Evolutionary conservation across 2,797 vertebrate genomes (phyloP).

Genomic region (Poecilia velifera): DNA sequence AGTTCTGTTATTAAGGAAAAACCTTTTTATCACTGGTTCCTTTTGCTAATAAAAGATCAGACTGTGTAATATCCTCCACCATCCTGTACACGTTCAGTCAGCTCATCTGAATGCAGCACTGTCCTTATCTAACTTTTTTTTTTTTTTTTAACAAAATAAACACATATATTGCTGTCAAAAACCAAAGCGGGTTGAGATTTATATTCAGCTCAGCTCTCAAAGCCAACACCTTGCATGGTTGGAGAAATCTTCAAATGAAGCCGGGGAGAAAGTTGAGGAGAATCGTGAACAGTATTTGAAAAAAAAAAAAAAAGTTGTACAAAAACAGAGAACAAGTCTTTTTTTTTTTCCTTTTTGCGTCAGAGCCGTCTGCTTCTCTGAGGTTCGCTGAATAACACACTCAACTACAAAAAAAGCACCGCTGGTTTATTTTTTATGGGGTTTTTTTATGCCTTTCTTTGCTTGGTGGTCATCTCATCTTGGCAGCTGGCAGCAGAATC

Average conservation of each 20-base stretch:
- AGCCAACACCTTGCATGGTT: constrained; percentile 15
- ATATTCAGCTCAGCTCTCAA: constrained; percentile 69
- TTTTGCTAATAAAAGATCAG: background rate
- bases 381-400: constrained; percentile 16
- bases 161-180: constrained; percentile 65
- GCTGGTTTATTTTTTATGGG: background rate
- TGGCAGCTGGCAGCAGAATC: constrained; percentile 31
- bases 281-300: constrained; percentile 42
- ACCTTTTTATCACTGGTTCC: background rate
- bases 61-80: background rate
- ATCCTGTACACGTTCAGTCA: constrained; percentile 44
- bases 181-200: constrained; percentile 57
- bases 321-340: constrained; percentile 1
- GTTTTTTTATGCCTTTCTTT: background rate
- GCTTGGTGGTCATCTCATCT: constrained; percentile 30
- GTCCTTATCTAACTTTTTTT: constrained; percentile 22
- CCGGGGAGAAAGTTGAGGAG: constrained; percentile 49
- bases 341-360: background rate
- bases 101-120: constrained; percentile 66
- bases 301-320: background rate
- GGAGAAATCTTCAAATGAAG: constrained; percentile 63
- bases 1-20: background rate
- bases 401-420: constrained; percentile 9
- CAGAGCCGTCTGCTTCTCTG: constrained; percentile 4
- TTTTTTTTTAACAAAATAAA: constrained; percentile 54